Evolutionary conservation across 2,113 vertebrate species (phyloP), one percentile per base, ranked within the genome.

Genomic region (Odocoileus hemionus): DNA sequence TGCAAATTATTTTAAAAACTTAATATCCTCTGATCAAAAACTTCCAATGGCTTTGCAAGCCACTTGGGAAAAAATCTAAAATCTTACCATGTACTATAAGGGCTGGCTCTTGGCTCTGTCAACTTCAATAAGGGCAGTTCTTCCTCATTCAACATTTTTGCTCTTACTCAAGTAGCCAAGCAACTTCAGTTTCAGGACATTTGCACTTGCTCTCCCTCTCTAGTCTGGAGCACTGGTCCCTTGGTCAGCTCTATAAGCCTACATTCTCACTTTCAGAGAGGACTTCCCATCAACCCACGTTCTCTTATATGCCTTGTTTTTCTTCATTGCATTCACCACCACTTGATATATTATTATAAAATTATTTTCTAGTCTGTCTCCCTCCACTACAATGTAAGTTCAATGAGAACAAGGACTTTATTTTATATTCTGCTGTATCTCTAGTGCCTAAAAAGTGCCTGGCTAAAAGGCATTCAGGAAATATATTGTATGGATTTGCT

Each of bases 381-480:
- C 30, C 28, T 61, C 26, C 12, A 67, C 36, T 64, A 55, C 86
- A 70, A 92, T 30, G 10, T 58, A 86, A 83, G 79, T 86, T 89
- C 83, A 52, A 11, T 87, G 36, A 89, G 7, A 95, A 17, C 43
- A 94, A 86, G 30, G 16, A 33, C 25, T 87, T 89, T 52, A 3
- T 70, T 93, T 91, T 54, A 45, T 67, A 88, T 74, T 95, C 57
- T 84, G 15, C 43, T 67, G 2, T 39, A 89, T n/a, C 74, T 86
- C 55, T 87, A 87, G 25, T 61, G 23, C 36, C 74, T 64, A 64
- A 58, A 79, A 4, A 91, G 21, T 58, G 19, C 43, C 52, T 87
- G 57, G 50, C 36, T 95, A 87, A 96, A 92, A 83, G 19, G 15
- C n/a, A 84, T 61, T 92, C 57, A 94, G 64, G 6, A 97, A 96